Evolutionary conservation across 53 echinoderm and acorn worm species (phyloP).

Genomic region (Paracentrotus lividus): DNA sequence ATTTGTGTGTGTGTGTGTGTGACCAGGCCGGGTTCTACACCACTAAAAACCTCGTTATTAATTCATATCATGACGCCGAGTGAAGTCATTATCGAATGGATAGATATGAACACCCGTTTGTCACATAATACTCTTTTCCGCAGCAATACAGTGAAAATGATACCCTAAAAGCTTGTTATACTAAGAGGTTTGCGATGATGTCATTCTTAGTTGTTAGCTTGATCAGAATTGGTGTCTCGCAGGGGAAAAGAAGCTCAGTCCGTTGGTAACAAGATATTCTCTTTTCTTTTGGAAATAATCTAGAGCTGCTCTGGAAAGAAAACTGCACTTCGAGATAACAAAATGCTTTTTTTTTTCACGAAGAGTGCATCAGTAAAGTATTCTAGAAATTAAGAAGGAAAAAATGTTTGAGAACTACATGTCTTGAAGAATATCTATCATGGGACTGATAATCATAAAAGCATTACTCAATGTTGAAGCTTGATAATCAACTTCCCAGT

Average conservation of each 20-base stretch:
- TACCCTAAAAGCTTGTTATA: neutral
- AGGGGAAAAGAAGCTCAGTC: neutral
- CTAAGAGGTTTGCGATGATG: neutral
- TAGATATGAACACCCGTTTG: neutral
- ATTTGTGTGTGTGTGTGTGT: too few relatives aligned
- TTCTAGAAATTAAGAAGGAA: too few relatives aligned
- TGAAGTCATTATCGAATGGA: constrained; percentile 17
- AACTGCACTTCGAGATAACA: neutral
- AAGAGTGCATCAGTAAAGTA: too few relatives aligned
- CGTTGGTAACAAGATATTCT: neutral
- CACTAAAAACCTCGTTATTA: neutral
- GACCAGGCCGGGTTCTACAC: too few relatives aligned
- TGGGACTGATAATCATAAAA: too few relatives aligned
- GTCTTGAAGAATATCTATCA: too few relatives aligned
- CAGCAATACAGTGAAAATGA: neutral
- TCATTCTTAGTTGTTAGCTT: neutral
- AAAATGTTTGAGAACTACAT: too few relatives aligned
- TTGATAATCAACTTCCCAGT: too few relatives aligned
- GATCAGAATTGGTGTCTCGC: neutral
- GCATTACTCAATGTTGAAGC: too few relatives aligned
- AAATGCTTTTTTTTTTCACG: too few relatives aligned
- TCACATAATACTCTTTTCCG: neutral
- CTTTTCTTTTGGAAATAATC: neutral
- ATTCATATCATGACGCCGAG: neutral
- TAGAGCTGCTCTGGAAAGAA: neutral